These are phyloP conservation scores for Stenolophus ochropezus DNA, from an alignment of 2,888 invertebrate genomes.

Conservation along the genomic window DNA sequence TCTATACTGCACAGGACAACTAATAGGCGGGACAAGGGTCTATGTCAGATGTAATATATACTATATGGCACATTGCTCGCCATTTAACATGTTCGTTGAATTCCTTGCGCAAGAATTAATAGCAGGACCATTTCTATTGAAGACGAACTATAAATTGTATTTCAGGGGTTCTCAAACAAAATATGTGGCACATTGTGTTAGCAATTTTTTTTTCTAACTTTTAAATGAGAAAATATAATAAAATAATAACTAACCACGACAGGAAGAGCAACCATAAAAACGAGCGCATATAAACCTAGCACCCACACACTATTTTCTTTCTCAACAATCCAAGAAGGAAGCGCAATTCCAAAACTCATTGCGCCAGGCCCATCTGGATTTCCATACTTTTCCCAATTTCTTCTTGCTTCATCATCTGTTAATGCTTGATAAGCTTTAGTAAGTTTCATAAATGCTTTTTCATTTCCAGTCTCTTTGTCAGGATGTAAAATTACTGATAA, in stretches of 20 bases:
- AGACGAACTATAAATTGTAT: no score
- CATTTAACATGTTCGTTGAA: no score
- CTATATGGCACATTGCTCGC: no score
- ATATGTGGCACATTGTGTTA: no score
- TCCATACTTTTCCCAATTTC: slow-evolving; percentile 99
- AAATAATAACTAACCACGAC: slow-evolving; percentile 79
- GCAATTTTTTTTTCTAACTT: no score
- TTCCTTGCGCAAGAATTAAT: no score
- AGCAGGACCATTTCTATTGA: no score
- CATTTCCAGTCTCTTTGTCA: slow-evolving; percentile 97
- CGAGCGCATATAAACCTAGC: slow-evolving; percentile 93
- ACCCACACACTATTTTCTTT: slow-evolving; percentile 99
- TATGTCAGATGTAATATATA: no score
- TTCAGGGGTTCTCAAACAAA: no score
- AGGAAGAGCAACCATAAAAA: slow-evolving; percentile 98
- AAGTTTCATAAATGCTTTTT: slow-evolving; percentile 97
- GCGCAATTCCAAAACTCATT: slow-evolving; percentile 98
- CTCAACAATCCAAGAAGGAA: slow-evolving; percentile 99
- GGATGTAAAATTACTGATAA: slow-evolving; percentile 96
- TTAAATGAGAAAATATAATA: no score
- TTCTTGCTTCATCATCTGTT: slow-evolving; percentile 97
- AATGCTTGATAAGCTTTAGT: slow-evolving; percentile 95
- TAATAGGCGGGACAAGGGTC: no score
- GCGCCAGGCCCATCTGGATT: slow-evolving; percentile 99
- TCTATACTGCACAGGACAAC: no score